Evolutionary conservation across 2,888 invertebrate species (phyloP).

Genomic region (Nemotelus pantherinus): DNA sequence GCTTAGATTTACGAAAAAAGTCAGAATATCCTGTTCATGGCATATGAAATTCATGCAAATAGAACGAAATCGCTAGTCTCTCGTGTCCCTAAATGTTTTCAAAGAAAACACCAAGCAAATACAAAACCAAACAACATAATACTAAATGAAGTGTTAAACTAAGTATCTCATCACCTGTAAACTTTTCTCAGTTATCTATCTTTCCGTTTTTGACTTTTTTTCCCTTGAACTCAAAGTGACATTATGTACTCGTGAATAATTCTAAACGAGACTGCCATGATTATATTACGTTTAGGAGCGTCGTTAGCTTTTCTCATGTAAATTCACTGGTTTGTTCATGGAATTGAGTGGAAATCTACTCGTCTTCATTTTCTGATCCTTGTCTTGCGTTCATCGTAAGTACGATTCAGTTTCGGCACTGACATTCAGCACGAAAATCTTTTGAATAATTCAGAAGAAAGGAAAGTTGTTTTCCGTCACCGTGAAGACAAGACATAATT

Average conservation of each 20-base stretch:
- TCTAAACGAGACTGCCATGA: constrained; percentile 4
- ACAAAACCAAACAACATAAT: too few species aligned
- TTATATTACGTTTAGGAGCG: not conserved
- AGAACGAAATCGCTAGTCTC: too few species aligned
- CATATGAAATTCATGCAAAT: too few species aligned
- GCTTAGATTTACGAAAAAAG: too few species aligned
- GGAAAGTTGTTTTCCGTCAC: constrained; percentile 3
- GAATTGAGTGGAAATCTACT: too few species aligned
- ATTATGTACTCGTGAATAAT: not conserved
- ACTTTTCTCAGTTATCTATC: not conserved
- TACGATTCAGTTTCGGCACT: not conserved
- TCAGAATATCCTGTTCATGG: too few species aligned
- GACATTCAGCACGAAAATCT: constrained; percentile 11
- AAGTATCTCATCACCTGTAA: not conserved
- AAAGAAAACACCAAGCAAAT: too few species aligned
- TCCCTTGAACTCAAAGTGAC: not conserved
- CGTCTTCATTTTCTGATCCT: too few species aligned
- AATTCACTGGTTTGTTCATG: not conserved
- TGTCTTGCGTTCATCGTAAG: too few species aligned
- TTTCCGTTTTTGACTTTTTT: not conserved
- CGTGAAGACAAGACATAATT: constrained; percentile 2
- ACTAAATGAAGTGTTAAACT: constrained; percentile 36
- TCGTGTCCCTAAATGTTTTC: too few species aligned
- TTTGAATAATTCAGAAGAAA: constrained; percentile 26
- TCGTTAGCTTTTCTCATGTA: not conserved